These are phyloP conservation scores for Odocoileus virginianus DNA, from an alignment of 2,113 vertebrate species.

Conservation along the genomic window DNA sequence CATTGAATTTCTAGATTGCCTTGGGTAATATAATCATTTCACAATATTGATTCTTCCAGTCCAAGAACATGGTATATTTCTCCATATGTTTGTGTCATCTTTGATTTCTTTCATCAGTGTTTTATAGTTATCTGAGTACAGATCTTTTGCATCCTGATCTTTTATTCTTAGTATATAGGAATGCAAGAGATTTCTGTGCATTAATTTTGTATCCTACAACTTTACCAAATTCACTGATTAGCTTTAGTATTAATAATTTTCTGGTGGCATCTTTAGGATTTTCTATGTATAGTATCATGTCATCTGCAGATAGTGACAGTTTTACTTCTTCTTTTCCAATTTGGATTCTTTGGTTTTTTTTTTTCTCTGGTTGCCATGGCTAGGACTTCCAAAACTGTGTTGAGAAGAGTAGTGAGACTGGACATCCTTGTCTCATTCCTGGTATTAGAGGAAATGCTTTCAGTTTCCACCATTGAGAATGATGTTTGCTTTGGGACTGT, in stretches of 20 bases:
- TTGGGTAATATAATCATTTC: neutral
- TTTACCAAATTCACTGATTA: neutral
- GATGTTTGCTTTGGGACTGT: neutral
- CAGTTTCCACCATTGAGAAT: neutral
- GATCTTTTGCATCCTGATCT: neutral
- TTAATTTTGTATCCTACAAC: neutral
- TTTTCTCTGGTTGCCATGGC: neutral
- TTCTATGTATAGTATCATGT: neutral
- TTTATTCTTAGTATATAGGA: neutral
- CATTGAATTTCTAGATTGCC: neutral
- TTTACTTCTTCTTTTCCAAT: neutral
- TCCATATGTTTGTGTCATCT: neutral
- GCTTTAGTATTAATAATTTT: neutral
- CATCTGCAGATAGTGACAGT: neutral
- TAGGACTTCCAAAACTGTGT: neutral
- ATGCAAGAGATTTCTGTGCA: neutral
- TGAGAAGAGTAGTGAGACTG: neutral
- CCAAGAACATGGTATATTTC: neutral
- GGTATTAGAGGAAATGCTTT: neutral
- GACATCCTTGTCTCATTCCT: neutral
- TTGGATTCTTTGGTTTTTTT: neutral
- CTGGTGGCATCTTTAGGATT: neutral
- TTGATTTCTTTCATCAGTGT: neutral
- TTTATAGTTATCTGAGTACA: neutral
- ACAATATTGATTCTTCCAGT: neutral